Evolutionary conservation across 2,888 invertebrate species (phyloP), one percentile per base, ranked within the genome.

Genomic region (Scrobipalpa costella): DNA sequence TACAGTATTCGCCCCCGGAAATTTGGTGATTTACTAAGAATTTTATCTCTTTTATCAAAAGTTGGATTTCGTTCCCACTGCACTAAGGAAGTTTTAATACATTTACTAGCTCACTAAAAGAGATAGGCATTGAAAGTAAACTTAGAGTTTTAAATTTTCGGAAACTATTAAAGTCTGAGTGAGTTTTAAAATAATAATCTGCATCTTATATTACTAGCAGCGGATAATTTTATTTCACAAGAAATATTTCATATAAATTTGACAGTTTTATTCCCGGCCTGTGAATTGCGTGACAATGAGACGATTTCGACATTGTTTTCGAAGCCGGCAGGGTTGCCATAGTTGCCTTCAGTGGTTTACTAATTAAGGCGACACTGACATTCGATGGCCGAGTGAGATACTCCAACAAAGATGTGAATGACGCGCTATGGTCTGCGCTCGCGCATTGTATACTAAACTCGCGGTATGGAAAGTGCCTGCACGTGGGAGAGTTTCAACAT

Each of bases 331-430:
- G 50, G 50, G 50, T 52, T 52, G 59, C 57, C 57, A 36, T 52
- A 21, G 50, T 44, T 50, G 52, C 61, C 66, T 55, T 55, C 55
- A 67, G 73, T 69, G 71, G 71, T 71, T 75, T 82, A 81, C 79
- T 84, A 86, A 86, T 84, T 85, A 85, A 74, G 69, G 70, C 77
- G 79, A 78, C 84, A 84, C 81, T 83, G 84, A 78, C 77, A 77
- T 76, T 79, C 73, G 88, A 89, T 89, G 88, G 80, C 82, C 83
- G 76, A 83, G 72, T 73, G 73, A 83, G 88, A 89, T 88, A 82
- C 38, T 82, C 81, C 68, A 57, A 70, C 69, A 71, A 70, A 68
- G 73, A 69, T 77, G 80, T 69, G 78, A 80, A 74, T 72, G 70
- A 68, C 68, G 67, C 76, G 73, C 82, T 83, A 81, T 75, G 71